Evolutionary conservation across 2,797 vertebrate genomes (phyloP).

Genomic region (Botia almorhae): DNA sequence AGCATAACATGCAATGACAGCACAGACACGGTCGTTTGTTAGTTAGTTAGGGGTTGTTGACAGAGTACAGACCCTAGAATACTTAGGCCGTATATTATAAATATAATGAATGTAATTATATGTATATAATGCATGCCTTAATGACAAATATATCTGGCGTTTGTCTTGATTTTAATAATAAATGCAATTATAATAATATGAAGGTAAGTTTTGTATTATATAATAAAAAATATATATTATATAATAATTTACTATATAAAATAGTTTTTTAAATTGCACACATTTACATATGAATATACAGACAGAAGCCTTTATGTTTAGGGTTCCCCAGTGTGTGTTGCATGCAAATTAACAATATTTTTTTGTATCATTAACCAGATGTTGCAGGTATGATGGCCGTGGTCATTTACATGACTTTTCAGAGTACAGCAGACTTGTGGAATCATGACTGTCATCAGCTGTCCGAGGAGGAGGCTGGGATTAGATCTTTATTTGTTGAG

Average conservation of each 20-base stretch:
- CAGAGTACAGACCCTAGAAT: not conserved
- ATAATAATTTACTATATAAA: too few relatives aligned
- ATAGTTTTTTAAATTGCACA: too few relatives aligned
- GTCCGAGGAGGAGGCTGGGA: slow-evolving; percentile 96
- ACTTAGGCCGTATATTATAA: not conserved
- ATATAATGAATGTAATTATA: not conserved
- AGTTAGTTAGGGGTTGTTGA: slow-evolving; percentile 1
- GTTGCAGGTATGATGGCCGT: slow-evolving; percentile 97
- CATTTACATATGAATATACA: too few relatives aligned
- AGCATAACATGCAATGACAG: slow-evolving; percentile 25
- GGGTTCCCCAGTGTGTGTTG: slow-evolving; percentile 54
- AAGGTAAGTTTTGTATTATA: too few relatives aligned
- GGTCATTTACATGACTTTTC: slow-evolving; percentile 99
- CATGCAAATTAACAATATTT: slow-evolving; percentile 61
- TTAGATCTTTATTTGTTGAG: slow-evolving; percentile 96
- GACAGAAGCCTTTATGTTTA: too few relatives aligned
- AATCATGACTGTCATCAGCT: slow-evolving; percentile 92
- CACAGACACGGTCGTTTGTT: not conserved
- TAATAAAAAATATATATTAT: too few relatives aligned
- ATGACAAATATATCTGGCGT: too few relatives aligned
- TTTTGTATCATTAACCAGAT: slow-evolving; percentile 80
- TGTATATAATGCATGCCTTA: not conserved
- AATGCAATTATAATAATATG: too few relatives aligned
- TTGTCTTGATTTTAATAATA: too few relatives aligned
- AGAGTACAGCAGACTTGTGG: slow-evolving; percentile 94